Evolutionary conservation across 2,797 vertebrate species (phyloP), one percentile per base, ranked within the genome.

Genomic region (Hoplostethus mediterraneus): DNA sequence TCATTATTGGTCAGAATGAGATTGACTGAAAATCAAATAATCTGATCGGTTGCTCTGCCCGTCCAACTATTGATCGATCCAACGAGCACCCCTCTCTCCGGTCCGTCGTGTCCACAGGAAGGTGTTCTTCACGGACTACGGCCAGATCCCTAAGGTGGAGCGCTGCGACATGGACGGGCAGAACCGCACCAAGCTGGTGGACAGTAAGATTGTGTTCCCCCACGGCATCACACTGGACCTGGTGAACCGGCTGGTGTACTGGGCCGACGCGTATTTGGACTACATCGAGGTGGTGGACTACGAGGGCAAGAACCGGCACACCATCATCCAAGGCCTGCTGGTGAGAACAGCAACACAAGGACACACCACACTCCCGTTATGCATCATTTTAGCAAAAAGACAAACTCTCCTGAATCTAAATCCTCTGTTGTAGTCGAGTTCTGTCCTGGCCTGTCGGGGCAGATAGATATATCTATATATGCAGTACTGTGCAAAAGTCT

Each of bases 261-360:
- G 97, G 97, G 96, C 96, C 0, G 97, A 98, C 0, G 96, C 96
- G 58, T 98, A 98, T 75, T 93, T 98, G 88, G 96, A 97, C 88
- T 97, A 98, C 81, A 98, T 98, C 0, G 97, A 98, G 77, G 96
- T 98, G 90, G 97, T 98, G 78, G 97, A 97, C 81, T 98, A 98
- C 0, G 95, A 98, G 74, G 97, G 97, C 84, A 98, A 97, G 80
- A 97, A 97, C 90, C 93, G 97, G 5, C 97, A 98, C 85, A 98
- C 97, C 77, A 97, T 99, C 92, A 98, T 99, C 90, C 97, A 99
- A 88, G 97, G 98, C 74, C 94, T 97, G 64, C 92, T 97, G 96
- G 98, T 98, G 92, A 97, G 96, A 75, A 55, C 48, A 31, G 40
- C 38, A 45, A 54, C 28, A 28, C 36, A 1, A 1, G 9, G 1